A percentile compares a stretch with the other conserved stretches of the same genome.
phyloP scores from a whole-genome alignment of 2,888 invertebrate genomes.

The Seira ritae region DNA sequence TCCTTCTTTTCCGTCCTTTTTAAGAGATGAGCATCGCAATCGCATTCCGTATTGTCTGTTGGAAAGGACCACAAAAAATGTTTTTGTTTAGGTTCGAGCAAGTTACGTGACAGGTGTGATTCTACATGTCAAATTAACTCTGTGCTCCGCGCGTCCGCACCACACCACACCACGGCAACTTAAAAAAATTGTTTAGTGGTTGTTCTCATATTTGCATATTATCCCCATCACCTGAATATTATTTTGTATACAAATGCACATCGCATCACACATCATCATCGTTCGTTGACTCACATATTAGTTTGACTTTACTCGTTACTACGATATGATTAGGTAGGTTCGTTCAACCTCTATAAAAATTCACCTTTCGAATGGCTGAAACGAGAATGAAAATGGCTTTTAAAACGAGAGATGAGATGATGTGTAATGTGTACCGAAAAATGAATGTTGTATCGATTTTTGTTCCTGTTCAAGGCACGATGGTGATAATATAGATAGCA shows the following conservation, averaged over 20 bases:
- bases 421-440: too few species aligned
- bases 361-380: too few species aligned
- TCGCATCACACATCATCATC: slow-evolving; percentile 12
- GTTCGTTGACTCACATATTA: slow-evolving; percentile 8
- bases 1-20: neutral
- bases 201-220: slow-evolving; percentile 56
- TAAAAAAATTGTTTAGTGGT: neutral
- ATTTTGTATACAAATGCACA: neutral
- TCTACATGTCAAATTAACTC: slow-evolving; percentile 8
- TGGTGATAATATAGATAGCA: too few species aligned
- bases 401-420: too few species aligned
- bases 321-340: too few species aligned
- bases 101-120: slow-evolving; percentile 17
- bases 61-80: neutral
- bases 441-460: too few species aligned
- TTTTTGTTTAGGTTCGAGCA: neutral
- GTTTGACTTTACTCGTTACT: too few species aligned
- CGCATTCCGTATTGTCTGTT: too few species aligned
- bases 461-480: too few species aligned
- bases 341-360: too few species aligned
- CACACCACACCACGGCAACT: neutral
- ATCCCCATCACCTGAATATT: slow-evolving; percentile 25
- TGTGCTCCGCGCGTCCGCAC: neutral
- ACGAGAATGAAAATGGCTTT: too few species aligned
- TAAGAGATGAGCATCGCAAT: neutral